These are phyloP conservation scores for Lycia hirtaria DNA, from an alignment of 2,888 invertebrate species.

Conservation along the genomic window DNA sequence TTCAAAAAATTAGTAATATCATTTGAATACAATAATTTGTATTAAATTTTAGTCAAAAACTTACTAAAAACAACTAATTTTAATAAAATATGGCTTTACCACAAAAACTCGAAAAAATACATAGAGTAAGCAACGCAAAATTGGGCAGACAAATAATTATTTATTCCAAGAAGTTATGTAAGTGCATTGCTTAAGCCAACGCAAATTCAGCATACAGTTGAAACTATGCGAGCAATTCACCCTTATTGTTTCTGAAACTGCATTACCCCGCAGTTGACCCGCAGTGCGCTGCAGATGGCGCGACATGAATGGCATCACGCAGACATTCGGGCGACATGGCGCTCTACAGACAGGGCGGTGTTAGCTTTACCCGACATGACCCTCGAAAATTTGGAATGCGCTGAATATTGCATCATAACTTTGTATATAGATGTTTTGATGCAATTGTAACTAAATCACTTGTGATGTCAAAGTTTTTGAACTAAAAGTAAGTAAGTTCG, in stretches of 20 bases:
- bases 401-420: slow-evolving; percentile 13
- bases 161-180: no score
- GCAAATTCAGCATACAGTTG: background rate
- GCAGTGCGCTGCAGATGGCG: slow-evolving; percentile 7
- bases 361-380: slow-evolving; percentile 5
- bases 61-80: no score
- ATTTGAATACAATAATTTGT: no score
- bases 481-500: no score
- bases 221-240: background rate
- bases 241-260: slow-evolving; percentile 9
- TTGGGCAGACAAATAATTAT: no score
- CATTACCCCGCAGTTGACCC: background rate
- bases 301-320: slow-evolving; percentile 7
- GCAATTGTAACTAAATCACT: background rate
- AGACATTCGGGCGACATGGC: slow-evolving; percentile 6
- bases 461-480: no score
- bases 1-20: no score
- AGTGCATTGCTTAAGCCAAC: no score
- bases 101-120: no score
- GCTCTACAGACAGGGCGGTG: background rate
- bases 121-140: no score
- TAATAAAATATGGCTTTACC: no score
- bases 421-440: background rate
- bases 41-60: no score
- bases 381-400: slow-evolving; percentile 1